Percentiles rank a stretch among this genome's conserved stretches.
These are phyloP conservation scores for Himalopsyche anomala DNA, from an alignment of 2,888 invertebrate genomes.

Conservation along the genomic window DNA sequence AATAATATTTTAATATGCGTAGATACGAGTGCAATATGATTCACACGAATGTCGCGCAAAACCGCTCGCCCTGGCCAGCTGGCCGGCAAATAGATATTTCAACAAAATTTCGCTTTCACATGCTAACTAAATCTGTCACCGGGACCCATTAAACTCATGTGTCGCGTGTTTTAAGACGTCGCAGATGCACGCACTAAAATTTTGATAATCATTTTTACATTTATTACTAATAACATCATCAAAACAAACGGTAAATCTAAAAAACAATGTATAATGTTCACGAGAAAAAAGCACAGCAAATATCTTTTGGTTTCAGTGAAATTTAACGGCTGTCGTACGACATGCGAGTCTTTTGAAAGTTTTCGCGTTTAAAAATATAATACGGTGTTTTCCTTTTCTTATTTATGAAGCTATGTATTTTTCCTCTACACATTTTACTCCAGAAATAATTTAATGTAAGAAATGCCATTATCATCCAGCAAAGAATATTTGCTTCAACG, in stretches of 20 bases:
- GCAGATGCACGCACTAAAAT: not conserved
- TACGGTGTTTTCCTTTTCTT: too few species aligned
- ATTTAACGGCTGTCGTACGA: not conserved
- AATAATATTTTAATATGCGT: too few species aligned
- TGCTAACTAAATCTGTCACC: slow-evolving; percentile 17
- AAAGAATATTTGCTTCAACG: too few species aligned
- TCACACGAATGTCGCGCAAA: not conserved
- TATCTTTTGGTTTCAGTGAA: too few species aligned
- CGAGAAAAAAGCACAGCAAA: too few species aligned
- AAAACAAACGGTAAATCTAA: slow-evolving; percentile 8
- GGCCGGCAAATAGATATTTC: slow-evolving; percentile 12
- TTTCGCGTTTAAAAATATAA: not conserved
- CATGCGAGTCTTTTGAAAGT: not conserved
- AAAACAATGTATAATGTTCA: not conserved
- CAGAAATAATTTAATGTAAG: too few species aligned
- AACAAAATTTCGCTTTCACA: slow-evolving; percentile 27
- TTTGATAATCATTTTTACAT: not conserved
- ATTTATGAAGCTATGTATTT: too few species aligned
- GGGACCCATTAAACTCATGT: not conserved
- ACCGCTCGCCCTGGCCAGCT: not conserved
- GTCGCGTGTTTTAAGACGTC: slow-evolving; percentile 9
- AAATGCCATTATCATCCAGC: too few species aligned
- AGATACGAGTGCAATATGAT: not conserved
- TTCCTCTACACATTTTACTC: too few species aligned
- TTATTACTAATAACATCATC: not conserved